These are phyloP conservation scores for Nyctibius grandis DNA, from an alignment of 2,797 vertebrate genomes.

Conservation along the genomic window DNA sequence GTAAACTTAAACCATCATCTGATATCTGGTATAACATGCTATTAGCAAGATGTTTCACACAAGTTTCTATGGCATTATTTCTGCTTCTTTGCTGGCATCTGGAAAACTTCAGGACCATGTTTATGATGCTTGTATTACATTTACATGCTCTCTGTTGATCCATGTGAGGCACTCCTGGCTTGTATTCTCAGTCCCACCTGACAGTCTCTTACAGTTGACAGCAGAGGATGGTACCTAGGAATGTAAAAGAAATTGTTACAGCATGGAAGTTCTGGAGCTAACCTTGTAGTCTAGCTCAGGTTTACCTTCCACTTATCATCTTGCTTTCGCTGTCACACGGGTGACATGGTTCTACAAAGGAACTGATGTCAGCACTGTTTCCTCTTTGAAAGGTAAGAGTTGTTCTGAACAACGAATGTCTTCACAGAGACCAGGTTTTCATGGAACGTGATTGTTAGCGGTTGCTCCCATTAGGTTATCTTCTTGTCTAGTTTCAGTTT, in stretches of 20 bases:
- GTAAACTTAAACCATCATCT: neutral
- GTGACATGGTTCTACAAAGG: neutral
- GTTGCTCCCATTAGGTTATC: neutral
- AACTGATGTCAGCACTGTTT: neutral
- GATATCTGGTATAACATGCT: neutral
- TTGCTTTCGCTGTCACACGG: neutral
- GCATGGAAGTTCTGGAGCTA: neutral
- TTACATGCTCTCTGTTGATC: neutral
- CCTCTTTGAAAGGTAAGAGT: neutral
- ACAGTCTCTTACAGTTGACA: neutral
- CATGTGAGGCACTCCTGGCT: neutral
- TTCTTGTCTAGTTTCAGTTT: neutral
- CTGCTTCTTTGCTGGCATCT: slow-evolving; percentile 6
- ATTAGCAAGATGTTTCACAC: neutral
- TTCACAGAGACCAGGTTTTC: neutral
- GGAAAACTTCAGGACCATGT: neutral
- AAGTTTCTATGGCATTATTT: slow-evolving; percentile 2
- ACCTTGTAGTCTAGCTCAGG: neutral
- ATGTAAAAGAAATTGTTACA: neutral
- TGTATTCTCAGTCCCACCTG: neutral
- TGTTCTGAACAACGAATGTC: neutral
- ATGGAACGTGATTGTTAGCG: rapidly evolving
- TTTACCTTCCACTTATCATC: neutral
- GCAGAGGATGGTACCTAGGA: neutral
- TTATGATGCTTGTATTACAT: neutral